phyloP scores from a whole-genome alignment of 2,797 vertebrate genomes.

The Dendrocincla fuliginosa region DNA sequence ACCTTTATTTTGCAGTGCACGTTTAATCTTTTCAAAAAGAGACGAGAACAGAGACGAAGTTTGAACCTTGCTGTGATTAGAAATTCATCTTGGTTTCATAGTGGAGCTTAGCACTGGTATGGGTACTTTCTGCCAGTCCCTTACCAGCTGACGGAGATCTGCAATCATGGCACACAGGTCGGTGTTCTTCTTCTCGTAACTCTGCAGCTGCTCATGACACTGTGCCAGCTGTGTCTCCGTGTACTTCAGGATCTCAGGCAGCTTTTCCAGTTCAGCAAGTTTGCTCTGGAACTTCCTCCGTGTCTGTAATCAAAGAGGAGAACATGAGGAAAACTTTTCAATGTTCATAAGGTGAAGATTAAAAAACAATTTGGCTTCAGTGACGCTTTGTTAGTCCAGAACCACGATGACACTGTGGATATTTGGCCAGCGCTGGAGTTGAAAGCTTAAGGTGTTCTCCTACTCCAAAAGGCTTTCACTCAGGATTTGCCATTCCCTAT shows the following conservation, averaged over 20 bases:
- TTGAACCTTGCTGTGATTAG: slow-evolving; percentile 55
- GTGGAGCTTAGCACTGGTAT: neutral
- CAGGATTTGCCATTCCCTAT: neutral
- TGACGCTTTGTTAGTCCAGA: neutral
- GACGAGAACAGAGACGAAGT: slow-evolving; percentile 63
- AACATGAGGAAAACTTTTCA: neutral
- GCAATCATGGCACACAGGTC: slow-evolving; percentile 83
- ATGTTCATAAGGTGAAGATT: neutral
- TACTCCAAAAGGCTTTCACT: neutral
- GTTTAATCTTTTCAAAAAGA: slow-evolving; percentile 75
- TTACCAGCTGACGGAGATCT: slow-evolving; percentile 89
- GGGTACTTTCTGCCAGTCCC: slow-evolving; percentile 71
- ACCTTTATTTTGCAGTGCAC: slow-evolving; percentile 76
- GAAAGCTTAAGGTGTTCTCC: neutral
- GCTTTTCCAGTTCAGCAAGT: slow-evolving; percentile 85
- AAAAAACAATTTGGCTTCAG: neutral
- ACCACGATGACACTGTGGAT: neutral
- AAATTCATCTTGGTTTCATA: slow-evolving; percentile 52
- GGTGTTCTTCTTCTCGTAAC: slow-evolving; percentile 82
- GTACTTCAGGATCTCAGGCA: slow-evolving; percentile 85
- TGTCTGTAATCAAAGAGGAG: slow-evolving; percentile 42
- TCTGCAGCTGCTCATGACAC: slow-evolving; percentile 81
- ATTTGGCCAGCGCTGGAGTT: neutral
- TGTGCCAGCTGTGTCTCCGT: slow-evolving; percentile 84
- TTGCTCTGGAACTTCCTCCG: slow-evolving; percentile 81